Evolutionary conservation across 2,113 vertebrate genomes (phyloP).

Genomic region (Zingel zingel): DNA sequence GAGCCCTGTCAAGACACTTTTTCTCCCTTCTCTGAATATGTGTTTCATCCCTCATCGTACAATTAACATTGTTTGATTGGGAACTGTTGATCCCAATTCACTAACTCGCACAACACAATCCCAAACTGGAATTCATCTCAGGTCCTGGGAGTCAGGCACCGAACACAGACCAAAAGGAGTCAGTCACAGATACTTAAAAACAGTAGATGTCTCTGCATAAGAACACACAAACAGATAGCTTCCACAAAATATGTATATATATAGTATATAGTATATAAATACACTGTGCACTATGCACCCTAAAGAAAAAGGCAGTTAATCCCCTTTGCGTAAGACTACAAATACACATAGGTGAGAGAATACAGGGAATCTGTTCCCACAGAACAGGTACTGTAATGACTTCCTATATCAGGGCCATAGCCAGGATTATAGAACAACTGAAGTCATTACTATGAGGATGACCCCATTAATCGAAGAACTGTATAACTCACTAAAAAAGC

Average conservation of each 20-base stretch:
- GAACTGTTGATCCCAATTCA: constrained; percentile 4
- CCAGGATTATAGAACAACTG: constrained; percentile 2
- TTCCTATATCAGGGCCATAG: not conserved
- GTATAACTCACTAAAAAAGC: not conserved
- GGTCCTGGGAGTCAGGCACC: not conserved
- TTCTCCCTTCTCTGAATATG: constrained; percentile 13
- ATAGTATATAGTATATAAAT: too few relatives aligned
- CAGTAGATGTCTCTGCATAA: not conserved
- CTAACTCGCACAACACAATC: not conserved
- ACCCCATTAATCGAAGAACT: not conserved
- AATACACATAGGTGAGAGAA: not conserved
- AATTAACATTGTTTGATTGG: constrained; percentile 37
- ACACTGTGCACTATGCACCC: not conserved
- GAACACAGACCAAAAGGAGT: not conserved
- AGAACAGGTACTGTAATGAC: not conserved
- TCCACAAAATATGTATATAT: too few relatives aligned
- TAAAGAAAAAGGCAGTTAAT: constrained; percentile 1
- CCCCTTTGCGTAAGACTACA: not conserved
- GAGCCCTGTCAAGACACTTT: constrained; percentile 8
- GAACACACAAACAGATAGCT: not conserved
- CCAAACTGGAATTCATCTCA: not conserved
- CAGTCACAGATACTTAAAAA: not conserved
- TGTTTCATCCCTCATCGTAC: constrained; percentile 21
- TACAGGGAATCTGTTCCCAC: not conserved
- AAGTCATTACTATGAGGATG: not conserved